Conservation (phyloP, 2,888 invertebrate genomes). For the Drosophila kuntzei region DNA sequence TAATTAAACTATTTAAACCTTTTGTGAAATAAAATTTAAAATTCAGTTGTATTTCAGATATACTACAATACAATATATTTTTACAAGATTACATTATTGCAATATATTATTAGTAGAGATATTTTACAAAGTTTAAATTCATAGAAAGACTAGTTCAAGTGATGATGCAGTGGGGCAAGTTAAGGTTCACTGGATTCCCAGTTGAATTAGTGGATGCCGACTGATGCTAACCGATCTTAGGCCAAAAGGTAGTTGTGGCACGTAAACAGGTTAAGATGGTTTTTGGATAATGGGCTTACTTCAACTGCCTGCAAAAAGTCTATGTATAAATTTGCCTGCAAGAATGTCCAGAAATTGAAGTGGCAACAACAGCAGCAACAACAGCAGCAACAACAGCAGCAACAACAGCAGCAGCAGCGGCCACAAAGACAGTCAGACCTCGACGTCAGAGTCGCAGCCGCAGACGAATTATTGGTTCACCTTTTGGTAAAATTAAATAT, state of each 20-base stretch:
- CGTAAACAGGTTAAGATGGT: conserved; percentile 16
- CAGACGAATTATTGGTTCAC: conserved; percentile 76
- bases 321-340: conserved; percentile 21
- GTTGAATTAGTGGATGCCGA: background rate
- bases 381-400: conserved; percentile 31
- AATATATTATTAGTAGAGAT: background rate
- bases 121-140: background rate
- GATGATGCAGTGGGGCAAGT: background rate
- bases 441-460: conserved; percentile 24
- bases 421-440: conserved; percentile 3
- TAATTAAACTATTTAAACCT: no score
- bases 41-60: no score
- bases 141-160: background rate
- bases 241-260: background rate
- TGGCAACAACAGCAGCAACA: conserved; percentile 30
- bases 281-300: conserved; percentile 17
- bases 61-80: no score
- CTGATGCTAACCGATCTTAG: background rate
- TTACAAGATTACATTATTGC: no score
- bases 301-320: conserved; percentile 6
- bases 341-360: conserved; percentile 38
- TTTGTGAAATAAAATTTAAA: no score
- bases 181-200: background rate
- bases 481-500: conserved; percentile 83
- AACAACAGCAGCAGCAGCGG: conserved; percentile 29